A percentile compares a stretch with the other conserved stretches of the same genome.
phyloP scores from a whole-genome alignment of 2,888 invertebrate genomes.

The Epinotia nisella region DNA sequence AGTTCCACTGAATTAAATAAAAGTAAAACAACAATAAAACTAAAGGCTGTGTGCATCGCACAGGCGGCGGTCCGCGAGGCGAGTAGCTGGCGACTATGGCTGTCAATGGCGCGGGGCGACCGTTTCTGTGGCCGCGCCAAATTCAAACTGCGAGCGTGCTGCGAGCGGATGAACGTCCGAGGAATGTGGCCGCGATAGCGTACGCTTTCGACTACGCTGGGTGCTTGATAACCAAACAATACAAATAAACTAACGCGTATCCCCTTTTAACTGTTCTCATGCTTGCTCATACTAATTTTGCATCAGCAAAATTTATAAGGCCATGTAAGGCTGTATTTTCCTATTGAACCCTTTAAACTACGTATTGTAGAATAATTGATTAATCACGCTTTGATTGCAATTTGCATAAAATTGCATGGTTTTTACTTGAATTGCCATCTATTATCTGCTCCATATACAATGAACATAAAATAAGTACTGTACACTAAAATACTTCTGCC shows the following conservation, averaged over 20 bases:
- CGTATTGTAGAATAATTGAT: slow-evolving; percentile 6
- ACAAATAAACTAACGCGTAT: slow-evolving; percentile 39
- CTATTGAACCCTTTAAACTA: background rate
- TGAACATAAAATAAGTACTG: background rate
- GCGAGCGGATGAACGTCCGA: slow-evolving; percentile 39
- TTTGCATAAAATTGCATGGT: background rate
- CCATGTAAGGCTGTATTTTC: slow-evolving; percentile 3
- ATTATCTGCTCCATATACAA: background rate
- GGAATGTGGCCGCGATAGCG: slow-evolving; percentile 43
- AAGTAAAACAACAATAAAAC: slow-evolving; percentile 59
- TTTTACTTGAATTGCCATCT: background rate
- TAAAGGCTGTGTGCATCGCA: slow-evolving; percentile 50
- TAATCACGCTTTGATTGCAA: slow-evolving; percentile 4
- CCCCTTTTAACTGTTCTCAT: slow-evolving; percentile 40
- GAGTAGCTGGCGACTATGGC: slow-evolving; percentile 53
- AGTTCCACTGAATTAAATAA: slow-evolving; percentile 57
- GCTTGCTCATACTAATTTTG: slow-evolving; percentile 31
- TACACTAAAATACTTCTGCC: background rate
- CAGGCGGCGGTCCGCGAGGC: slow-evolving; percentile 28
- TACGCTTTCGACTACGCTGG: slow-evolving; percentile 42
- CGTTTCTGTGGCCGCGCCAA: slow-evolving; percentile 71
- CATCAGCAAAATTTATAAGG: slow-evolving; percentile 27
- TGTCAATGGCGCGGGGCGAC: slow-evolving; percentile 50
- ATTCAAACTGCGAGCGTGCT: slow-evolving; percentile 74
- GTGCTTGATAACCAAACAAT: slow-evolving; percentile 43